Evolutionary conservation across 1,140 invertebrate genomes (phyloP), one percentile per base, ranked within the genome.

Genomic region (Hesperophylax magnus): DNA sequence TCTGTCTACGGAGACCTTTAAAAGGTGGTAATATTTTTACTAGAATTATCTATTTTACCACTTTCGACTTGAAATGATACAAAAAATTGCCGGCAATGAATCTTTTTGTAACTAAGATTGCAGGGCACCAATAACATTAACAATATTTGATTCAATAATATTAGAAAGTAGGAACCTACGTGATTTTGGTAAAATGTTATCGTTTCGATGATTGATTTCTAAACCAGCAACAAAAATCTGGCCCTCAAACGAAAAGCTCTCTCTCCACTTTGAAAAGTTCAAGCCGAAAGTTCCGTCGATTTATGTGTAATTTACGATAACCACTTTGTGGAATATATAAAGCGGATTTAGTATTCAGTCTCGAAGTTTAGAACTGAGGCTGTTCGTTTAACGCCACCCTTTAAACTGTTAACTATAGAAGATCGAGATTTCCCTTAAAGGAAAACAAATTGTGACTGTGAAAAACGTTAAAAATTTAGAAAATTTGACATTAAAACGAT

Each of bases 291-390:
- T 71, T 81, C 82, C 79, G 82, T 83, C 82, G 82, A 83, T 83
- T 83, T 83, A 81, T 83, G 82, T 60, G 79, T 78, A 83, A 83
- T 83, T 83, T 83, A 83, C 82, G 82, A 83, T 83, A 83, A 83
- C 82, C 82, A 83, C 82, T 83, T 81, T 81, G 82, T 61, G 77
- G 81, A 82, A 80, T 82, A 77, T 82, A 79, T 82, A 79, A 82
- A 78, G 81, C 81, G 81, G 81, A 82, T 82, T 82, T 82, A 79
- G 81, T 79, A 82, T 82, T 82, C 81, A 82, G 77, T 71, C 69
- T 77, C 63, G 58, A 76, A 56, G 67, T 56, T 54, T 27, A 27
- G 47, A 77, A 39, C 54, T 14, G 65, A 14, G 77, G 15, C n/a
- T 34, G 34, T 17, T 74, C 65, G 27, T 34, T 69, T 69, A 34